Base-by-base conservation (phyloP, 2,888 invertebrate genomes). In the Eupithecia insigniata region DNA sequence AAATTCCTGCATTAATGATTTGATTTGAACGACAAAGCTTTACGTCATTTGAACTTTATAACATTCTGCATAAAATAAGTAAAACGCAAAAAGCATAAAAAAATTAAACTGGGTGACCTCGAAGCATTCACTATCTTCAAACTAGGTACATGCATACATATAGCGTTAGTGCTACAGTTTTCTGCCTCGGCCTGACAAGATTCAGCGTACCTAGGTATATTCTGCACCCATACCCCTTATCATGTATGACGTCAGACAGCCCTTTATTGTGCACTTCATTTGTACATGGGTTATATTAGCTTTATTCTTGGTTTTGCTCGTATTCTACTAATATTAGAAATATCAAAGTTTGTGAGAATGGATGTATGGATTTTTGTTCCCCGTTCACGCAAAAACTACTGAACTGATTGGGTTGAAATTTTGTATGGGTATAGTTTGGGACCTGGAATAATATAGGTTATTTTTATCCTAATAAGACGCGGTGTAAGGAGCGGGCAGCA, bases 61-160 rank as follows among this genome's bases (percentile, higher is more conserved):
- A 64, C 26, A 30, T 8, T 61, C 60, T 75, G 68, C 67, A 69
- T 79, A 71, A 71, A 74, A 71, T 73, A 76, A 75, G 69, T 73
- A 67, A 69, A 65, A 55, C 36, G 70, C 76, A 75, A 79, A 78
- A 82, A 80, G 73, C 70, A 74, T 73, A 73, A 72, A 80, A 82
- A 80, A 80, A 61, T 12, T 75, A 81, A 81, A 82, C 79, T 80
- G 78, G 80, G 77, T 82, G 84, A 82, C 84, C 85, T 85, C 83
- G 81, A 82, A 82, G 81, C 80, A 72, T 80, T 79, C 77, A 78
- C 82, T 82, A 83, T 84, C 81, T 80, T 79, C 70, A 75, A 55
- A 76, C 70, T 79, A 70, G 61, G 76, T 72, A 34, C 10, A 10
- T 34, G 10, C 34, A 10, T 34, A 10, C 10, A 8, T 34, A 74